Percentiles rank a stretch among this genome's conserved stretches.
Evolutionary conservation across 1,140 invertebrate species (phyloP).

Genomic region (Steinernema khuongi): DNA sequence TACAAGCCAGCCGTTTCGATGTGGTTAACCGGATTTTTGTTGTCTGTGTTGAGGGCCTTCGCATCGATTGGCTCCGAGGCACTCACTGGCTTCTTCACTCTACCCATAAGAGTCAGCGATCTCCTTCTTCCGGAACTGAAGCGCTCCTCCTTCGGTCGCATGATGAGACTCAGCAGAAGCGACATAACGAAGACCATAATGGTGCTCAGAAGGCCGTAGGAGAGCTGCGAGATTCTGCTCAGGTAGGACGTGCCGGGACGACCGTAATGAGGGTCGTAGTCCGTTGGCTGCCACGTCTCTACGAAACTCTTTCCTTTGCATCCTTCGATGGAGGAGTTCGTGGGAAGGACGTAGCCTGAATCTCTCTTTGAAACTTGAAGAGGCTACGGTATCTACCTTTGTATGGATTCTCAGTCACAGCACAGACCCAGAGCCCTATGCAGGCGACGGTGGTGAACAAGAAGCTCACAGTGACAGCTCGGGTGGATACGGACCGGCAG

Average conservation of each 20-base stretch:
- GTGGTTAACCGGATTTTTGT: background rate
- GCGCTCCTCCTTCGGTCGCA: background rate
- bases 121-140: background rate
- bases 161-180: background rate
- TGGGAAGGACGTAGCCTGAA: slow-evolving; percentile 6
- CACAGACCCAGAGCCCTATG: background rate
- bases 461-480: background rate
- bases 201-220: background rate
- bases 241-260: background rate
- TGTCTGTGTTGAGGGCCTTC: background rate
- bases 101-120: background rate
- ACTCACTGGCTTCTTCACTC: background rate
- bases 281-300: background rate
- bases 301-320: background rate
- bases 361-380: background rate
- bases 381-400: background rate
- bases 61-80: background rate
- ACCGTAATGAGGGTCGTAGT: slow-evolving; percentile 6
- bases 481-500: background rate
- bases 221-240: background rate
- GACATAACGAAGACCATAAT: background rate
- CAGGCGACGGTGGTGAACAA: background rate
- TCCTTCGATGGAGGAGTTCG: background rate
- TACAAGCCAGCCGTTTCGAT: too few species aligned
- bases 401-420: background rate